These are phyloP conservation scores for Bombus difficillimus DNA, from an alignment of 1,140 invertebrate genomes.

Conservation along the genomic window DNA sequence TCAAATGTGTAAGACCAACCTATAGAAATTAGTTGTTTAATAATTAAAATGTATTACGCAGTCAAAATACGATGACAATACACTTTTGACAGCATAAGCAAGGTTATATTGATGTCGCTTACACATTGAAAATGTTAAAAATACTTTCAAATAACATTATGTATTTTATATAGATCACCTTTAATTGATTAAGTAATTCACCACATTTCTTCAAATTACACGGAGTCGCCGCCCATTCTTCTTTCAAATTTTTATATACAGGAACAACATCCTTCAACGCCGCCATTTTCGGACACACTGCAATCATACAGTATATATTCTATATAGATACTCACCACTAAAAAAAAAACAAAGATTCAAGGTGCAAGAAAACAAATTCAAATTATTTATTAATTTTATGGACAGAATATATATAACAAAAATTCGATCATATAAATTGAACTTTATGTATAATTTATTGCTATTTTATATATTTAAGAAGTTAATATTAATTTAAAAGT, in stretches of 20 bases:
- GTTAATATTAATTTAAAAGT: background rate
- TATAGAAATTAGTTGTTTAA: constrained; percentile 77
- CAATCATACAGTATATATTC: background rate
- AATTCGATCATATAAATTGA: background rate
- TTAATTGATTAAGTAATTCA: constrained; percentile 88
- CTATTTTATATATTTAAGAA: background rate
- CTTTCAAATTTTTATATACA: constrained; percentile 88
- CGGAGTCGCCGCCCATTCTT: constrained; percentile 88
- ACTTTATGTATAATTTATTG: background rate
- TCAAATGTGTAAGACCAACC: constrained; percentile 92
- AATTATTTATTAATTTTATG: background rate
- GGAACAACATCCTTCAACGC: constrained; percentile 86
- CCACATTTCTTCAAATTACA: constrained; percentile 89
- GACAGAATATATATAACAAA: background rate
- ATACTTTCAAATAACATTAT: background rate
- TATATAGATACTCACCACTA: background rate
- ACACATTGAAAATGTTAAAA: constrained; percentile 15
- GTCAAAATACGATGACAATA: constrained; percentile 74
- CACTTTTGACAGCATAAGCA: constrained; percentile 71
- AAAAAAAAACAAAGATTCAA: background rate
- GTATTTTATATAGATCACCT: constrained; percentile 83
- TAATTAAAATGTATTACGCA: constrained; percentile 6
- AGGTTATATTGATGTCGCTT: constrained; percentile 71
- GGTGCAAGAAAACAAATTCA: background rate
- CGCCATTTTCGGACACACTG: constrained; percentile 81